phyloP scores from a whole-genome alignment of 2,888 invertebrate species.

The Ormyrus nitidulus region DNA sequence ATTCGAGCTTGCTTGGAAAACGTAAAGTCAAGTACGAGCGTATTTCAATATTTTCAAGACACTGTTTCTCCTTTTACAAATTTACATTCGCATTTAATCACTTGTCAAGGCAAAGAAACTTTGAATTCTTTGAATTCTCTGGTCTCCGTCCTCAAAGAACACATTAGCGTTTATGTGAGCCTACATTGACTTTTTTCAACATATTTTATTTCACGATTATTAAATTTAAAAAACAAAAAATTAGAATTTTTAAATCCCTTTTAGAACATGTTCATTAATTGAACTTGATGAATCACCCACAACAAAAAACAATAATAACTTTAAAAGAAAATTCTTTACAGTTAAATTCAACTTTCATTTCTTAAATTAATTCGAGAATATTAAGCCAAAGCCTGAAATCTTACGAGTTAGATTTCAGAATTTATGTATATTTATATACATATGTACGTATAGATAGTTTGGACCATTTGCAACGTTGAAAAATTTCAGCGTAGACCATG shows the following conservation, averaged over 20 bases:
- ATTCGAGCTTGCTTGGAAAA: constrained; percentile 48
- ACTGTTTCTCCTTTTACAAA: constrained; percentile 14
- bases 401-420: background rate
- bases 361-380: too few species aligned
- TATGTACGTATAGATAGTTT: background rate
- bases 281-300: too few species aligned
- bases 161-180: constrained; percentile 32
- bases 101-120: constrained; percentile 34
- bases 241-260: too few species aligned
- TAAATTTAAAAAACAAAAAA: too few species aligned
- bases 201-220: background rate
- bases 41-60: constrained; percentile 30
- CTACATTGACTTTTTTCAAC: background rate
- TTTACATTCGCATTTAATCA: constrained; percentile 35
- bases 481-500: background rate
- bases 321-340: too few species aligned
- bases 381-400: too few species aligned
- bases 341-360: too few species aligned
- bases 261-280: too few species aligned
- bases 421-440: constrained; percentile 2
- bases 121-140: constrained; percentile 26
- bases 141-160: constrained; percentile 28
- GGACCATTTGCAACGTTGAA: background rate
- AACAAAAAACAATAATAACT: too few species aligned
- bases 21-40: constrained; percentile 32